Conservation (phyloP, 2,888 invertebrate genomes). For the Zygothrica quintamaculata region DNA sequence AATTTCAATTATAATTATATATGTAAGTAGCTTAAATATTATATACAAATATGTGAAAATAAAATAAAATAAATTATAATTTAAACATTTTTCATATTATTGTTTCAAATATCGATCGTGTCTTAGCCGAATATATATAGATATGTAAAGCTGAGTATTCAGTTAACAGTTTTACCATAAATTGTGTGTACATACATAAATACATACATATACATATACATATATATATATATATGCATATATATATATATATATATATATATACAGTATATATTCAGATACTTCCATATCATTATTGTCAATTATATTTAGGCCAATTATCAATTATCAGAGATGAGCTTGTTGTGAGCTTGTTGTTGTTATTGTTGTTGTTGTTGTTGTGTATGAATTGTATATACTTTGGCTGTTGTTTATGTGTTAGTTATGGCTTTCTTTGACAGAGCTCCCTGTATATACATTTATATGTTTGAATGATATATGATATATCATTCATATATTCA, state of each 20-base stretch:
- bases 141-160: neutral
- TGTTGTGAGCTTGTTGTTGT: slow-evolving; percentile 42
- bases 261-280: neutral
- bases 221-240: neutral
- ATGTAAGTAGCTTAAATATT: too few species aligned
- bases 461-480: slow-evolving; percentile 63
- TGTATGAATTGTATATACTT: slow-evolving; percentile 44
- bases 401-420: slow-evolving; percentile 38
- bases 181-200: neutral
- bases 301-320: slow-evolving; percentile 51
- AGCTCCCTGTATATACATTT: slow-evolving; percentile 72
- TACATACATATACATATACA: neutral
- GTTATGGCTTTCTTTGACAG: slow-evolving; percentile 71
- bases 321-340: slow-evolving; percentile 40
- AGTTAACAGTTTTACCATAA: neutral
- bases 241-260: neutral
- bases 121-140: neutral
- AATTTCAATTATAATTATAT: neutral
- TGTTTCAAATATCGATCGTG: too few species aligned
- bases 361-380: slow-evolving; percentile 27
- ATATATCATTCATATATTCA: too few species aligned
- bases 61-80: too few species aligned
- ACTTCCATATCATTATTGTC: neutral
- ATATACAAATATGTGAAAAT: too few species aligned
- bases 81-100: too few species aligned